phyloP scores from a whole-genome alignment of 2,113 vertebrate species.

The Fregata magnificens region DNA sequence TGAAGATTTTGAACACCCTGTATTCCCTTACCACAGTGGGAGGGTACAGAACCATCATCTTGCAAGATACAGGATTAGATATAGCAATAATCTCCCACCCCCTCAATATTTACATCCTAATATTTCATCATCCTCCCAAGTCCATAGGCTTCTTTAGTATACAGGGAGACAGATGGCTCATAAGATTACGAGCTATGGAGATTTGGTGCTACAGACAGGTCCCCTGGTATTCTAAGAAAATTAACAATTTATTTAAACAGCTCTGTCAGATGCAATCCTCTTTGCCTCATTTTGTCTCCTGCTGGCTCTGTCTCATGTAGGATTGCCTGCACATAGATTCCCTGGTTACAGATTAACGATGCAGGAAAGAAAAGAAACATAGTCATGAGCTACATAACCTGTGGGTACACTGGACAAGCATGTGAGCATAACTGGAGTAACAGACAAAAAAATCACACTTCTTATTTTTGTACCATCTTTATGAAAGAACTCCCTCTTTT shows the following conservation, averaged over 20 bases:
- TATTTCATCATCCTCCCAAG: neutral
- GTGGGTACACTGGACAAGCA: neutral
- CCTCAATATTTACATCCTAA: neutral
- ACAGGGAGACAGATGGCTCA: slow-evolving; percentile 32
- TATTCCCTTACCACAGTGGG: neutral
- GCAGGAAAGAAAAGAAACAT: neutral
- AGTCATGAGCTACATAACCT: neutral
- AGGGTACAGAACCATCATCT: neutral
- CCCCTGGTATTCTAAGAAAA: slow-evolving; percentile 44
- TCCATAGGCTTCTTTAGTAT: neutral
- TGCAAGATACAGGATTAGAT: neutral
- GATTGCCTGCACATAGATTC: neutral
- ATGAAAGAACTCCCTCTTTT: neutral
- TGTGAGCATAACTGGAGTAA: neutral
- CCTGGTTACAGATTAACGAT: neutral
- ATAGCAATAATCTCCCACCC: neutral
- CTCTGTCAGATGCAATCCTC: slow-evolving; percentile 59
- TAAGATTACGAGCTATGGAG: slow-evolving; percentile 43
- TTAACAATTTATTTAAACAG: slow-evolving; percentile 66
- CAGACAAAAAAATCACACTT: neutral
- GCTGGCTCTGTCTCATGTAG: slow-evolving; percentile 20
- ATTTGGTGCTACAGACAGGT: slow-evolving; percentile 43
- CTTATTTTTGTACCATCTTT: neutral
- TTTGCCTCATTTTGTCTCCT: slow-evolving; percentile 55
- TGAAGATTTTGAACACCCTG: neutral